Base-by-base conservation (phyloP, 2,888 invertebrate species). In the Himalopsyche tibetana region DNA sequence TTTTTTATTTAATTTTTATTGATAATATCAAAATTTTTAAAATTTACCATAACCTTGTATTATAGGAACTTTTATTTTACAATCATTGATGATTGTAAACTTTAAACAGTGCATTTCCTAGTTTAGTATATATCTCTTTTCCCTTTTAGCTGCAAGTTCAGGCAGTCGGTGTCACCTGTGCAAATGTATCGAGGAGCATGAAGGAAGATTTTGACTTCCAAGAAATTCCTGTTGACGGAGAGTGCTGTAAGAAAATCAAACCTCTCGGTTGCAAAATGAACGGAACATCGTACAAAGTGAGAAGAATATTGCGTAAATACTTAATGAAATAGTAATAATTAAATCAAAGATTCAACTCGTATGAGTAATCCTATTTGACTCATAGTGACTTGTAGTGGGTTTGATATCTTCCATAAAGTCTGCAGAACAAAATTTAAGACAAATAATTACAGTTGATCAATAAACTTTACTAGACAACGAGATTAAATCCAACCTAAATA, bases 161-260 rank as follows among this genome's bases (percentile, higher is more conserved):
- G 90, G 92, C 93, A 40, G 89, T 91, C 0, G 91, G 92, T 86
- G 93, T 93, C 88, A 92, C 92, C 0, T 95, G 95, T 89, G 92
- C 93, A 0, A 91, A 91, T 82, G 90, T 94, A 0, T 90, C 93
- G 0, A 90, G 90, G 38, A 92, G 92, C n/a, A 89, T 91, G 83
- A 90, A 88, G 89, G 90, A 90, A 80, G 93, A 94, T 89, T 95
- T 93, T 89, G 93, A 94, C n/a, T 90, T 94, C 83, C 92, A 93
- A 87, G 91, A 92, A 2, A 90, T 91, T 81, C 90, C 90, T 83
- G 89, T 93, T 0, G 90, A 91, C 0, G 94, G 93, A 4, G 90
- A 94, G 89, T 95, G 95, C 89, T 95, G 95, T 89, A 92, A 93
- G n/a, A 91, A 91, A 55, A 91, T 92, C 40, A 92, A 93, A 86